Percentiles rank a stretch among this genome's conserved stretches.
Conservation (phyloP, 1,140 invertebrate species). For the Dufourea novaeangliae region DNA sequence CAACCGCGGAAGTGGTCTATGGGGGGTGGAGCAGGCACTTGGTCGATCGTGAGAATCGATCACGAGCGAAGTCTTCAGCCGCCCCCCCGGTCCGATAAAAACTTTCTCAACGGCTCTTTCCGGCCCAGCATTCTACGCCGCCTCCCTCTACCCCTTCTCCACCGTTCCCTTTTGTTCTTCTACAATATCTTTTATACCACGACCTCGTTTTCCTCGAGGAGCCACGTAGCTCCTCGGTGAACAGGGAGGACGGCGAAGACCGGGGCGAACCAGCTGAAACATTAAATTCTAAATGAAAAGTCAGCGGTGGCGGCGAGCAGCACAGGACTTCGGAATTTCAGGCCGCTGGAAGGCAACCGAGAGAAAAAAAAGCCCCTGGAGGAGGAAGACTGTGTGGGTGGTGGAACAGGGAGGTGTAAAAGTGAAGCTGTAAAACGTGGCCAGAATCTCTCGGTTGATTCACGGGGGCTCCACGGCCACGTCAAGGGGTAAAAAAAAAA, state of each 20-base stretch:
- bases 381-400: not conserved
- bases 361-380: not conserved
- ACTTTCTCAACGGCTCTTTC: constrained; percentile 42
- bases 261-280: constrained; percentile 47
- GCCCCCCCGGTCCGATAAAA: constrained; percentile 23
- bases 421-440: constrained; percentile 59
- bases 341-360: constrained; percentile 22
- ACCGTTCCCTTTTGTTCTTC: constrained; percentile 40
- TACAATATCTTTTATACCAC: constrained; percentile 52
- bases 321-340: constrained; percentile 47
- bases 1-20: not conserved
- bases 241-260: not conserved
- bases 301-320: constrained; percentile 13
- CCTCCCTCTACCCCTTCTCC: constrained; percentile 17
- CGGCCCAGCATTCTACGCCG: constrained; percentile 20
- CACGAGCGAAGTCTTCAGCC: not conserved
- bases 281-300: constrained; percentile 60
- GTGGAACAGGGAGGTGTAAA: constrained; percentile 30
- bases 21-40: not conserved
- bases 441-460: constrained; percentile 39
- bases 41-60: constrained; percentile 35
- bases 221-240: constrained; percentile 11
- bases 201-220: constrained; percentile 45
- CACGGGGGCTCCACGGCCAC: not conserved
- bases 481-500: not conserved